Percentiles rank a stretch among this genome's conserved stretches.
phyloP scores from a whole-genome alignment of 2,888 invertebrate genomes.

The Cantharis lateralis region DNA sequence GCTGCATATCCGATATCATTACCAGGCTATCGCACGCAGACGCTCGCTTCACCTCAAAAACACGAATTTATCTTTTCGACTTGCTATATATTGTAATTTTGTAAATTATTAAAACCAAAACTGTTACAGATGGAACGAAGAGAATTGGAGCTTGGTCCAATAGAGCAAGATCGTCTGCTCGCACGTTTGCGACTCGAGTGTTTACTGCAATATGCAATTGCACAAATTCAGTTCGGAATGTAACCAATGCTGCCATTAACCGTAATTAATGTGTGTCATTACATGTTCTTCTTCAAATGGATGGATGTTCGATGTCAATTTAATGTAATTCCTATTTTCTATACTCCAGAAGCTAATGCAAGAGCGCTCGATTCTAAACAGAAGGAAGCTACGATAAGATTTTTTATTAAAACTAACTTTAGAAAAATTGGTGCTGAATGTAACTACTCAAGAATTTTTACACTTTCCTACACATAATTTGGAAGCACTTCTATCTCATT shows the following conservation, averaged over 20 bases:
- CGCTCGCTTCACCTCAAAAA: neutral
- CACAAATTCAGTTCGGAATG: slow-evolving; percentile 49
- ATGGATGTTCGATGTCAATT: slow-evolving; percentile 9
- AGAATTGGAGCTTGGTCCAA: slow-evolving; percentile 54
- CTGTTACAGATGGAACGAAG: slow-evolving; percentile 52
- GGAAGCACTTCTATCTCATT: neutral
- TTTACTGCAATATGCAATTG: slow-evolving; percentile 57
- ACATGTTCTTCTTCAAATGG: neutral
- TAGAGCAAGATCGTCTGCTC: slow-evolving; percentile 52
- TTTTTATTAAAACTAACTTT: neutral
- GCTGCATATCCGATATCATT: neutral
- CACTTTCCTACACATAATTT: neutral
- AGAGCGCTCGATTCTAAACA: neutral
- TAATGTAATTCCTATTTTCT: neutral
- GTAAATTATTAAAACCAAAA: neutral
- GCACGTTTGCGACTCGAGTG: slow-evolving; percentile 53
- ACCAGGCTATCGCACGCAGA: no score
- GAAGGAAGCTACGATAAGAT: neutral
- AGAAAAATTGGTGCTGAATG: neutral
- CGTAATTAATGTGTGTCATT: slow-evolving; percentile 40
- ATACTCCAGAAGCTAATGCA: neutral
- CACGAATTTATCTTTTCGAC: neutral
- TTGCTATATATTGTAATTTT: no score
- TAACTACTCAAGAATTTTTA: neutral
- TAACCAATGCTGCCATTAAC: slow-evolving; percentile 50